Conservation (phyloP, 2,797 vertebrate species). For the Anableps anableps region DNA sequence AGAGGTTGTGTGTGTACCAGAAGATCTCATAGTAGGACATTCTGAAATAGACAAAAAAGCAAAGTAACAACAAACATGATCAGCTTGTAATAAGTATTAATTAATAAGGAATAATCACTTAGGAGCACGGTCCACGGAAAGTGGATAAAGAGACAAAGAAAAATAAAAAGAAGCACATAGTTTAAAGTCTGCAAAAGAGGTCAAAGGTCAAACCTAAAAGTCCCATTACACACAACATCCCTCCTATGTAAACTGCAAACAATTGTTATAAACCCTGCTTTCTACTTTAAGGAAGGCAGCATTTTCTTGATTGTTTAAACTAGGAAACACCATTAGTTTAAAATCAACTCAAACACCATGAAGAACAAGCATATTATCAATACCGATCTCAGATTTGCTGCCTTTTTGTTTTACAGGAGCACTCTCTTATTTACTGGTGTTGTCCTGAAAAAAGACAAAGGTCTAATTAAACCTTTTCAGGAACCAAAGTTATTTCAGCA, state of each 20-base stretch:
- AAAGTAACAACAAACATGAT: neutral
- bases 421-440: neutral
- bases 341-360: neutral
- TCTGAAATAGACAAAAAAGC: conserved; percentile 74
- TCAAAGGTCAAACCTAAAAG: conserved; percentile 56
- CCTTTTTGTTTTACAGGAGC: neutral
- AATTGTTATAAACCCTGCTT: conserved; percentile 1
- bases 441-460: neutral
- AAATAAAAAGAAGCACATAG: conserved; percentile 38
- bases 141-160: neutral
- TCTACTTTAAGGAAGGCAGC: conserved; percentile 21
- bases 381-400: neutral
- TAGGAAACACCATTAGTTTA: neutral
- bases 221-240: conserved; percentile 55
- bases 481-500: neutral
- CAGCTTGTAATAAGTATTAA: neutral
- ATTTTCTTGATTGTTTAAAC: conserved; percentile 34
- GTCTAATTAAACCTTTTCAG: neutral
- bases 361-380: neutral
- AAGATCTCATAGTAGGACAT: conserved; percentile 95
- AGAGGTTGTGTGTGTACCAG: conserved; percentile 98
- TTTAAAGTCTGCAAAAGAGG: conserved; percentile 49
- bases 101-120: neutral
- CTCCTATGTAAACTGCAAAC: conserved; percentile 42
- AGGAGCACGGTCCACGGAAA: neutral